Evolutionary conservation across 2,797 vertebrate species (phyloP), one percentile per base, ranked within the genome.

Genomic region (Anniella stebbinsi): DNA sequence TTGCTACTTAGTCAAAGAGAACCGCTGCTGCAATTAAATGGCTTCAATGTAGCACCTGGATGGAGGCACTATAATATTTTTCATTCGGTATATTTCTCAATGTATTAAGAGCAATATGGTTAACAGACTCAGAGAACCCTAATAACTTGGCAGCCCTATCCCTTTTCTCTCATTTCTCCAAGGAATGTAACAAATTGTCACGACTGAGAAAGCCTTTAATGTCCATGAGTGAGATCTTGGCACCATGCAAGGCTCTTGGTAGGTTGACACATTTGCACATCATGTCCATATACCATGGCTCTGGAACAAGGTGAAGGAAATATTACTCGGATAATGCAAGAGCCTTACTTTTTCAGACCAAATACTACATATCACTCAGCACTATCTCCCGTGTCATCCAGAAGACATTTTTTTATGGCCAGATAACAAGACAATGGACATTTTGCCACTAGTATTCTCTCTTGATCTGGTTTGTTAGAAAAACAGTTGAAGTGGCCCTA

Each of bases 61-160:
- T 38, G 48, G 17, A 87, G 33, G 33, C 6, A 48, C n/a, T 86
- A 60, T 18, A 77, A 18, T 33, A 30, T 51, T 48, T 87, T 33
- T 51, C 60, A 81, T 60, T 82, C 87, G 33, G 66, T 70, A 28
- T 75, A 84, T 84, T 84, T 70, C 76, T 38, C 78, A 38, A 77
- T 41, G 82, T 75, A 69, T 84, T 63, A 41, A 57, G 75, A 87
- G 89, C 45, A 67, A 87, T 83, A 67, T 25, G 69, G 57, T 69
- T 83, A 87, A 87, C 87, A 87, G 60, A 87, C 30, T 87, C 80
- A 38, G 76, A 76, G 45, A 77, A 90, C 45, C 83, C 60, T 83
- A 83, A 83, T 69, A 72, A 18, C 33, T n/a, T 90, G 78, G 85
- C 85, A 87, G 78, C 8, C 28, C 18, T 67, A 25, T 83, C 70